A percentile compares a stretch with the other conserved stretches of the same genome.
Evolutionary conservation across 2,888 invertebrate species (phyloP).

Genomic region (Aphodius sticticus): DNA sequence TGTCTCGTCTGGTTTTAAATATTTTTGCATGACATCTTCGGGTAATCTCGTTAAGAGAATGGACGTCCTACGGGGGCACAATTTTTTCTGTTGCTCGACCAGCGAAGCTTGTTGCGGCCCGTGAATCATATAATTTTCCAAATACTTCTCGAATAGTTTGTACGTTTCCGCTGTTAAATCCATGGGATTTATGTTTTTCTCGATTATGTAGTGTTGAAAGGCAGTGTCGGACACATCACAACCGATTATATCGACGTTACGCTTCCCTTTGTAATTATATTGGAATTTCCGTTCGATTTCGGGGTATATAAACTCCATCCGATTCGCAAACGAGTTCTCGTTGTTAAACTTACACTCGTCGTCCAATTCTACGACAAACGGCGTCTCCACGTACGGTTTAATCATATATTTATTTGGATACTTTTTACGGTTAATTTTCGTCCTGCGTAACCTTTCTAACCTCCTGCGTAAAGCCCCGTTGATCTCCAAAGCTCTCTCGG

Average conservation of each 20-base stretch:
- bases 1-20: slow-evolving; percentile 24
- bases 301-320: slow-evolving; percentile 6
- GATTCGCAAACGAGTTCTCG: slow-evolving; percentile 4
- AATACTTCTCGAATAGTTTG: not conserved
- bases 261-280: slow-evolving; percentile 21
- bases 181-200: slow-evolving; percentile 12
- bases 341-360: slow-evolving; percentile 6
- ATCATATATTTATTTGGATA: slow-evolving; percentile 4
- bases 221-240: slow-evolving; percentile 28
- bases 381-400: not conserved
- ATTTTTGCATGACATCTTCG: slow-evolving; percentile 26
- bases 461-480: not conserved
- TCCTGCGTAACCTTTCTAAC: not conserved
- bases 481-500: not conserved
- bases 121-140: slow-evolving; percentile 13
- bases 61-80: slow-evolving; percentile 33
- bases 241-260: slow-evolving; percentile 25
- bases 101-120: not conserved
- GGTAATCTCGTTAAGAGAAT: slow-evolving; percentile 33
- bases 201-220: slow-evolving; percentile 26
- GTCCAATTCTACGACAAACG: not conserved
- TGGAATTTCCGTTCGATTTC: slow-evolving; percentile 25
- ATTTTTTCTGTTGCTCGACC: slow-evolving; percentile 18
- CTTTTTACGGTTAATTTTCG: slow-evolving; percentile 7
- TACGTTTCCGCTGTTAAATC: slow-evolving; percentile 9